Base-by-base conservation (phyloP, 2,888 invertebrate genomes). In the Leptopilina syphax region DNA sequence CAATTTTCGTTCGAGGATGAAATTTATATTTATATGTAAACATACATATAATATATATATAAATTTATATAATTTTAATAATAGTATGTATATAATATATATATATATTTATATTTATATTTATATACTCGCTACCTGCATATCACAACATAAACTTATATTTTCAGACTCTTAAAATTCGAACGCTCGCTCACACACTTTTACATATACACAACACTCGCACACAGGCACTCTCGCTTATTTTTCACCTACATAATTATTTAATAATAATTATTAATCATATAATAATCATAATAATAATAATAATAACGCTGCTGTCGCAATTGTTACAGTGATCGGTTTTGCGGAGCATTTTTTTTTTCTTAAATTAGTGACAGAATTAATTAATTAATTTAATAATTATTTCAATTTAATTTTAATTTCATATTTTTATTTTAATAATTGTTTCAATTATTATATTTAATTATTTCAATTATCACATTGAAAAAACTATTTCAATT, bases 111-210 rank as follows among this genome's bases (percentile, higher is more conserved):
- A 27, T 50, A 50, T 50, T 50, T 50, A 50, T 50, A 50, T 50
- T 50, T 50, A 50, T 50, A 50, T 50, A 50, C 50, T 89, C 73
- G 57, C 91, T 91, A 91, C 90, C 88, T 90, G 91, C 90, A 90
- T 92, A 92, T 92, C 92, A 92, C 91, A 92, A 91, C 91, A 91
- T 91, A 89, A 90, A 91, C 88, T 89, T 90, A 86, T 86, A 86
- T 76, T 82, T 79, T 81, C 84, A 81, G 65, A 47, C 83, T 65
- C 80, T 57, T 80, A 78, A 44, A 79, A 66, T 82, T 77, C 78
- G 65, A 78, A 6, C 77, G 60, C 78, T 18, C 78, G 68, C 82
- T 9, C 80, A 76, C 70, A 77, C 83, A 50, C 10, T 50, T 50
- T 10, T 50, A 50, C 50, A 50, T 10, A 50, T 50, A 50, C 50